These are phyloP conservation scores for Cecropterus lyciades DNA, from an alignment of 1,140 invertebrate genomes.

Conservation along the genomic window DNA sequence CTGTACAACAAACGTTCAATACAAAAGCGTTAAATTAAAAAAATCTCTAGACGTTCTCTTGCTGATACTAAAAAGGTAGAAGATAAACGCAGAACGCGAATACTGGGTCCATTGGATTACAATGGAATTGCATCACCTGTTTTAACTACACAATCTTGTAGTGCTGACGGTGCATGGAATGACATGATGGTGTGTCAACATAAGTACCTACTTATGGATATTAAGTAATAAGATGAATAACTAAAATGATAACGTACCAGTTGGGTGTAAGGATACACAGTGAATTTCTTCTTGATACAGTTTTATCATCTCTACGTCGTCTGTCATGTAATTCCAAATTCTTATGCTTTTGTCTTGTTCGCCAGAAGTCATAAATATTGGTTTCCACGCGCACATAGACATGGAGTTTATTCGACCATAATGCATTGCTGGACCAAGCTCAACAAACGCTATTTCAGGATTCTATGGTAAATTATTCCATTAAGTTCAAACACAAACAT, in stretches of 20 bases:
- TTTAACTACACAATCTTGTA: too few species aligned
- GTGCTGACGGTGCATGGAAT: too few species aligned
- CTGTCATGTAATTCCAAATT: conserved; percentile 95
- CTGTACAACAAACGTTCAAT: too few species aligned
- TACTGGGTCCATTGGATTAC: too few species aligned
- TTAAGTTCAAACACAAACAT: not conserved
- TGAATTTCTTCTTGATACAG: conserved; percentile 93
- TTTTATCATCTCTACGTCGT: conserved; percentile 90
- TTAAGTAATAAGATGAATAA: too few species aligned
- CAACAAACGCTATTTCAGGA: conserved; percentile 76
- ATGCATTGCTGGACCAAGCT: conserved; percentile 91
- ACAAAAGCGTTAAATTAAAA: too few species aligned
- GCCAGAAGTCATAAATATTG: conserved; percentile 94
- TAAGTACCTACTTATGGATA: too few species aligned
- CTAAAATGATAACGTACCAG: conserved; percentile 57
- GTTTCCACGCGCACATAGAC: conserved; percentile 94
- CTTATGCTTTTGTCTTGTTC: conserved; percentile 91
- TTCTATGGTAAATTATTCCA: conserved; percentile 49
- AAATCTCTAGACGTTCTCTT: too few species aligned
- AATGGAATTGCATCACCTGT: too few species aligned
- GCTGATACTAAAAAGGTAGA: too few species aligned
- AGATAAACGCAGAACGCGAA: too few species aligned
- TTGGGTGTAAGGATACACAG: conserved; percentile 92
- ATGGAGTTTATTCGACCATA: conserved; percentile 91
- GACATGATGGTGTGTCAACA: too few species aligned